Conservation (phyloP, 2,113 vertebrate genomes). For the Heterotilapia buettikoferi region DNA sequence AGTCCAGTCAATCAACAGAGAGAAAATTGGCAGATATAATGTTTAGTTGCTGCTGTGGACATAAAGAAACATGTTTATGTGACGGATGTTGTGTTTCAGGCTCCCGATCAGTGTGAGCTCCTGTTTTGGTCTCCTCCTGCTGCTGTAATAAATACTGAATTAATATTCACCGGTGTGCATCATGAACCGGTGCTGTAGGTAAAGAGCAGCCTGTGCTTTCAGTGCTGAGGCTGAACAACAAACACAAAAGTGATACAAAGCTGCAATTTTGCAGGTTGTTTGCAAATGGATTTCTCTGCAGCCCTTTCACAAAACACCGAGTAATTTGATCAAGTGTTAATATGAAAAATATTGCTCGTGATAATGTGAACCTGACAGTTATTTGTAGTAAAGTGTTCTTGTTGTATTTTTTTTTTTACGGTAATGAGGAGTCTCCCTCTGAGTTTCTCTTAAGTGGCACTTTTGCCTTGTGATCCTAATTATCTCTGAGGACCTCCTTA, state of each 20-base stretch:
- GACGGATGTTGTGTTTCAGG: not conserved
- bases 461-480: slow-evolving; percentile 59
- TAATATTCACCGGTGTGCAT: not conserved
- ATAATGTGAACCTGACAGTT: not conserved
- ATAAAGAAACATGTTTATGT: not conserved
- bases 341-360: not conserved
- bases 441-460: slow-evolving; percentile 5
- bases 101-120: not conserved
- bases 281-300: not conserved
- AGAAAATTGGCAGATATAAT: not conserved
- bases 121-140: not conserved
- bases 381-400: not conserved
- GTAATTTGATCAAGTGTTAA: not conserved
- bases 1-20: not conserved
- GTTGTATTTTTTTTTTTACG: not conserved
- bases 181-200: not conserved
- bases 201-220: not conserved
- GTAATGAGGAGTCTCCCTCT: not conserved
- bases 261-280: not conserved
- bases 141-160: not conserved
- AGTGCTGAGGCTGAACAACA: not conserved
- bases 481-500: slow-evolving; percentile 55
- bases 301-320: not conserved
- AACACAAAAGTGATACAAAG: not conserved
- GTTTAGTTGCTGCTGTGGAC: not conserved